Evolutionary conservation across 2,797 vertebrate species (phyloP).

Genomic region (Setipinna tenuifilis): DNA sequence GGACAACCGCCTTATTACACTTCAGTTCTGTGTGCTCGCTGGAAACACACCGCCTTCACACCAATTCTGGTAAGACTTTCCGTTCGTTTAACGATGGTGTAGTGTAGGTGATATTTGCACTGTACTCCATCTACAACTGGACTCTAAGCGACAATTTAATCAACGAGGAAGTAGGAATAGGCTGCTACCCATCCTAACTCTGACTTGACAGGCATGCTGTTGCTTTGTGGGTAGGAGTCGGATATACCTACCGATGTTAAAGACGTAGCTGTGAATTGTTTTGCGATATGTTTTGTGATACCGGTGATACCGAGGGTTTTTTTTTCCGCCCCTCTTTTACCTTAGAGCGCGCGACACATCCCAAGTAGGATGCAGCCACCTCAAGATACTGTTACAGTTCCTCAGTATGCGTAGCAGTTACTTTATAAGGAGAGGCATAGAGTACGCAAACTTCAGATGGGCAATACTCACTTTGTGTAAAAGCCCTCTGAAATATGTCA

Average conservation of each 20-base stretch:
- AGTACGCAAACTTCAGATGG: neutral
- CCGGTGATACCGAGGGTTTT: neutral
- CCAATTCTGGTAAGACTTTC: conserved; percentile 4
- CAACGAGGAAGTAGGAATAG: neutral
- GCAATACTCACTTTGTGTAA: neutral
- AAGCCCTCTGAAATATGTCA: neutral
- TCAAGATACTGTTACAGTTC: neutral
- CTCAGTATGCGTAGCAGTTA: neutral
- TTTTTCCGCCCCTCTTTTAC: neutral
- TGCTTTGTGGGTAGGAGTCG: neutral
- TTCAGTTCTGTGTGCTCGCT: neutral
- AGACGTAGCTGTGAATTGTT: neutral
- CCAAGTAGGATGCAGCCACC: neutral
- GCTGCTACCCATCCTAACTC: conserved; percentile 10
- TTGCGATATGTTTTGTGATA: neutral
- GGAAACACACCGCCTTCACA: neutral
- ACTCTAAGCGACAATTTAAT: neutral
- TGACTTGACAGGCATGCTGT: neutral
- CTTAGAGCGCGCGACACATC: neutral
- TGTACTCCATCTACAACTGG: neutral
- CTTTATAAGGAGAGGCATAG: neutral
- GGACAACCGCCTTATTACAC: neutral
- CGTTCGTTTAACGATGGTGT: neutral
- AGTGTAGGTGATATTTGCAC: neutral
- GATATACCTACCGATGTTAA: neutral